Conservation (phyloP, 2,113 vertebrate genomes). For the human region GRCh38 chr12:113746501-113747000, state of each 20-base stretch:
- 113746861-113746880: fast-evolving
- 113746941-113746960: neutral
- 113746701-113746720: neutral
- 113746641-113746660: neutral
- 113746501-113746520: neutral
- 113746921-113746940: neutral
- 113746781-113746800: neutral
- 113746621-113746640: too few relatives aligned
- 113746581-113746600: neutral
- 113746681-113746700: too few relatives aligned
- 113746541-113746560: neutral
- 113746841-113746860: fast-evolving
- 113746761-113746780: neutral
- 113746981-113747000: neutral
- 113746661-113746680: fast-evolving
- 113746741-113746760: too few relatives aligned
- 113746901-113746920: neutral
- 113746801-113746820: too few relatives aligned
- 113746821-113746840: neutral
- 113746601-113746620: too few relatives aligned
- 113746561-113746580: too few relatives aligned
- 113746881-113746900: neutral
- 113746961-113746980: too few relatives aligned
- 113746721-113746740: neutral
- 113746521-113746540: too few relatives aligned